Evolutionary conservation across 2,888 invertebrate species (phyloP), one percentile per base, ranked within the genome.

Genomic region (Leptinotarsa tumamoca): DNA sequence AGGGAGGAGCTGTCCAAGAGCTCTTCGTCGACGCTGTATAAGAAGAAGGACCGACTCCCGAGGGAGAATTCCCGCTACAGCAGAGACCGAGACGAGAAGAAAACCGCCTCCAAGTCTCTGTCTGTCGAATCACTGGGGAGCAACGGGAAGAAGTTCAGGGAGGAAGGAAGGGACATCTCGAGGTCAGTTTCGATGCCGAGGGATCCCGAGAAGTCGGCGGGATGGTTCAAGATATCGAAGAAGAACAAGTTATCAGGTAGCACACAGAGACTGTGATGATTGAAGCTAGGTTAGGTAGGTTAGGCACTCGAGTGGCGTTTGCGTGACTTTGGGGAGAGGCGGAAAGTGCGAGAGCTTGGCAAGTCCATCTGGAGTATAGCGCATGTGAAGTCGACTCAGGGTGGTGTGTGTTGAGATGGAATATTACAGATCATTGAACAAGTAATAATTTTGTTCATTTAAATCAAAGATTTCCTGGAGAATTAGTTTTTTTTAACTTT

Each of bases 121-220:
- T 93, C 93, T 43, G 92, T 91, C 76, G 93, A 93, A 84, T 90
- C 93, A 72, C 87, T 93, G 80, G 91, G 90, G 76, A 89, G 90
- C 77, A 91, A 90, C 73, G 85, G 84, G 61, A 81, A 84, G 68
- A 80, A 78, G 33, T 80, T 81, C 58, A 82, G 83, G 80, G 86
- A 68, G 83, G 84, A 83, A 82, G 85, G 61, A 80, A 88, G 90
- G 79, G 92, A 91, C 74, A 87, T 92, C 7, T 90, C 92, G 0
- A 89, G 94, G 75, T 94, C 94, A 1, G 90, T 93, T 67, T 94
- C 94, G 10, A 94, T 94, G 91, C 94, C 94, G 68, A 92, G 93
- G 83, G 93, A 94, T 84, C 91, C 92, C 68, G 92, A 91, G 84
- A 93, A 94, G 86, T 92, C 92, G 78, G 93, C 94, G 54, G 93